A percentile compares a stretch with the other conserved stretches of the same genome.
Conservation (phyloP, 2,113 vertebrate species). For the Colistium nudipinnis region DNA sequence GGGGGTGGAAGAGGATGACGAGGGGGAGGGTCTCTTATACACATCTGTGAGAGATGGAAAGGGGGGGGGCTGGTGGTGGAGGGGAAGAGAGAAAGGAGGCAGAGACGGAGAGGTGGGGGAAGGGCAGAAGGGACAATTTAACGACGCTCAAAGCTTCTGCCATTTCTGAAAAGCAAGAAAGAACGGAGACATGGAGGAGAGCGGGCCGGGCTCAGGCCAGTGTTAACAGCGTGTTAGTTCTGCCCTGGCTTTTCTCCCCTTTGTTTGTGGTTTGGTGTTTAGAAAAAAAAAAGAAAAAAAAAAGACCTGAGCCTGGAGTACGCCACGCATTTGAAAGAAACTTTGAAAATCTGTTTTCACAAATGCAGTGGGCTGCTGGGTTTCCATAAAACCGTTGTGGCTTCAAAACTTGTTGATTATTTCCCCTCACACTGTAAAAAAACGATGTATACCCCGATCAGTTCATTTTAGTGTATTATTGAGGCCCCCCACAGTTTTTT, state of each 20-base stretch:
- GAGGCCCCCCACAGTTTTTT: no score
- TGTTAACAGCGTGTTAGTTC: conserved; percentile 72
- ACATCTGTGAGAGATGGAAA: neutral
- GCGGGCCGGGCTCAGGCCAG: conserved; percentile 57
- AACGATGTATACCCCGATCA: neutral
- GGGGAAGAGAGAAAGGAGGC: conserved; percentile 45
- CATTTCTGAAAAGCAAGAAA: conserved; percentile 71
- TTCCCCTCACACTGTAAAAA: neutral
- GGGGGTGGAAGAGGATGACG: conserved; percentile 56
- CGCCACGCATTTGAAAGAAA: conserved; percentile 43
- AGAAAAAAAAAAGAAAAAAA: no score
- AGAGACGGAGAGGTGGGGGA: conserved; percentile 49
- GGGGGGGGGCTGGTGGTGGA: conserved; percentile 41
- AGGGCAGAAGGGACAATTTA: conserved; percentile 76
- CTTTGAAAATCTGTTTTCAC: conserved; percentile 48
- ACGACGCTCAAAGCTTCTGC: conserved; percentile 75
- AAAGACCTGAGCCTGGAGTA: conserved; percentile 52
- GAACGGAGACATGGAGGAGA: conserved; percentile 64
- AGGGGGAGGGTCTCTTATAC: no score
- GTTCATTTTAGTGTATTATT: neutral
- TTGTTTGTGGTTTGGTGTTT: conserved; percentile 67
- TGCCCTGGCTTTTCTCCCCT: conserved; percentile 57
- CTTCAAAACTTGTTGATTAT: conserved; percentile 46
- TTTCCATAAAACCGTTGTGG: conserved; percentile 16
- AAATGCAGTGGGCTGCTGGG: conserved; percentile 8